Evolutionary conservation across 2,888 invertebrate species (phyloP).

Genomic region (Sphaerolaimus hirsutus): DNA sequence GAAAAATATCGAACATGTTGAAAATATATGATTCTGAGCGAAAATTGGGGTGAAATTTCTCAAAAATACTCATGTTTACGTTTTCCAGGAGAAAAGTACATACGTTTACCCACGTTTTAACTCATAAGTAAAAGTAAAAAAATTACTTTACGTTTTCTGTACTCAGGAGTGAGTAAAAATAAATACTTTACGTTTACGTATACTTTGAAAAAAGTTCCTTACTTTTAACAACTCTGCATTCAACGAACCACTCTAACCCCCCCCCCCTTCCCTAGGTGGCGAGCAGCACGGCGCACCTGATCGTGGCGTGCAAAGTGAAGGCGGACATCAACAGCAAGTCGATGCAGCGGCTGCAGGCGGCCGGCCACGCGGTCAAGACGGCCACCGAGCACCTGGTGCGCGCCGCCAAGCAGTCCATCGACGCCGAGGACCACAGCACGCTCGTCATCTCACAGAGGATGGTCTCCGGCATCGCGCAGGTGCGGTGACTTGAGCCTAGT

Average conservation of each 20-base stretch:
- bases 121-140: no score
- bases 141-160: no score
- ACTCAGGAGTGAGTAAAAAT: no score
- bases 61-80: no score
- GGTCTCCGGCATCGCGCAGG: constrained; percentile 90
- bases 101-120: no score
- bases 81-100: no score
- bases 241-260: background rate
- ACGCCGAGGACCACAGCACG: constrained; percentile 67
- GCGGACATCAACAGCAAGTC: constrained; percentile 83
- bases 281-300: constrained; percentile 76
- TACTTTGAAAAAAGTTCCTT: no score
- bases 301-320: constrained; percentile 95
- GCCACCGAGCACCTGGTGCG: constrained; percentile 89
- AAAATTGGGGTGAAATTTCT: no score
- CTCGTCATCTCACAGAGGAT: constrained; percentile 66
- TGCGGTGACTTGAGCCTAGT: background rate
- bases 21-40: no score
- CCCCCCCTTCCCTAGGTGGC: constrained; percentile 40
- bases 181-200: no score
- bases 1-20: no score
- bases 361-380: constrained; percentile 83
- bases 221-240: no score
- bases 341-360: constrained; percentile 59
- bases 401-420: constrained; percentile 72